Base-by-base conservation (phyloP, 92 coral and sea anemone species). In the Bergia puertoricense region DNA sequence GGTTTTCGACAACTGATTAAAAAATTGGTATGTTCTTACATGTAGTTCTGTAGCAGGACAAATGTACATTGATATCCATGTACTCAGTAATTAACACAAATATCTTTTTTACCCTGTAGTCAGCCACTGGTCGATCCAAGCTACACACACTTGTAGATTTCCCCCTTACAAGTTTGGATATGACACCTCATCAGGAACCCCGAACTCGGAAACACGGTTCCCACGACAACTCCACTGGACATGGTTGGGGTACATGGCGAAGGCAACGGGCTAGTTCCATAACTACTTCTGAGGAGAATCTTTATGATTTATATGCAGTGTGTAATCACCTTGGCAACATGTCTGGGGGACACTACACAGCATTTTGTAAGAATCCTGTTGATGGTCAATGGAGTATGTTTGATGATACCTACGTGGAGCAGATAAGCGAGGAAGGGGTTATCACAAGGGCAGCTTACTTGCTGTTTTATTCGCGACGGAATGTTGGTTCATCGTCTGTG, bases 341-440 rank as follows among this genome's bases (percentile, higher is more conserved):
- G 98, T 91, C 96, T 51, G 98, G 96, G 37, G 98, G 98, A 1
- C 98, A 96, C 73, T 96, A 96, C 90, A 96, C 97, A 50, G 98
- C 98, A 0, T 91, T 88, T 91, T 96, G 98, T 81, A 94, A 91
- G 84, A 96, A 94, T 85, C 98, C 98, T 44, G 93, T 94, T 11
- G 98, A 94, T 75, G 91, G 89, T 30, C 85, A 94, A 69, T 96
- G 98, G 98, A 90, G 87, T 65, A 76, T 95, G 86, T 96, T 91
- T 89, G 98, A 96, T 43, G 98, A 96, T 88, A 94, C 93, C 74
- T 86, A 93, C 36, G 98, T 96, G 22, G 96, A 95, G 46, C 77
- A 80, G 90, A 67, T 86, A 56, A 78, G 78, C 4, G 79, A 90
- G 43, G 80, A 69, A 15, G 89, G 91, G 81, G 92, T 96, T 9